A percentile compares a stretch with the other conserved stretches of the same genome.
phyloP scores from a whole-genome alignment of 2,888 invertebrate species.

The Alentia gelatinosa region DNA sequence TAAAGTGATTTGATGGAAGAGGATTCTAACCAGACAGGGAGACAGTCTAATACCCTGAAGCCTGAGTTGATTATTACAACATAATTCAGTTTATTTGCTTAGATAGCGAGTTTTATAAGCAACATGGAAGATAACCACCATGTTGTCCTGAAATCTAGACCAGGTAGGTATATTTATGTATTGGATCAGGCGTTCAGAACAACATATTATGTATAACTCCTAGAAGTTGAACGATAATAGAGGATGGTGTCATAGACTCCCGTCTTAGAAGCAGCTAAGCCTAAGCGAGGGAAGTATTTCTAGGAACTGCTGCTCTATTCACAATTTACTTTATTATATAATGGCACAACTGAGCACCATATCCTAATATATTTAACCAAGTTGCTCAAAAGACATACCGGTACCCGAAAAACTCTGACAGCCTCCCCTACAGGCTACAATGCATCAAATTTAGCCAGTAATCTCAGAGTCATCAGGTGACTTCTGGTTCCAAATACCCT shows the following conservation, averaged over 20 bases:
- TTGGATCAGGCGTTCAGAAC: not conserved
- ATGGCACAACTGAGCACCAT: not conserved
- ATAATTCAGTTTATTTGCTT: no score
- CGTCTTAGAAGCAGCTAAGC: not conserved
- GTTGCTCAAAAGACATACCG: not conserved
- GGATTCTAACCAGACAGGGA: no score
- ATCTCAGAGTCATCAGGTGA: no score
- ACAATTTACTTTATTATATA: not conserved
- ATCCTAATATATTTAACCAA: not conserved
- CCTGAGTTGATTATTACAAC: no score
- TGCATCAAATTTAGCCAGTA: no score
- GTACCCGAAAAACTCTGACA: no score
- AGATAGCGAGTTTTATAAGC: slow-evolving; percentile 56
- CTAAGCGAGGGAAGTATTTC: not conserved
- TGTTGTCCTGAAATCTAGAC: slow-evolving; percentile 60
- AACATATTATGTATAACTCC: not conserved
- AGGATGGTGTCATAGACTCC: not conserved
- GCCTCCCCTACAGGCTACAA: no score
- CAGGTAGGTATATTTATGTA: slow-evolving; percentile 55
- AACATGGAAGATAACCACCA: slow-evolving; percentile 60
- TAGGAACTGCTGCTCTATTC: no score
- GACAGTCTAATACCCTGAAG: no score
- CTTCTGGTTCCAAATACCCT: no score
- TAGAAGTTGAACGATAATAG: not conserved
- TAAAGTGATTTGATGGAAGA: no score